Evolutionary conservation across 2,888 invertebrate genomes (phyloP), one percentile per base, ranked within the genome.

Genomic region (Fragum fragum): DNA sequence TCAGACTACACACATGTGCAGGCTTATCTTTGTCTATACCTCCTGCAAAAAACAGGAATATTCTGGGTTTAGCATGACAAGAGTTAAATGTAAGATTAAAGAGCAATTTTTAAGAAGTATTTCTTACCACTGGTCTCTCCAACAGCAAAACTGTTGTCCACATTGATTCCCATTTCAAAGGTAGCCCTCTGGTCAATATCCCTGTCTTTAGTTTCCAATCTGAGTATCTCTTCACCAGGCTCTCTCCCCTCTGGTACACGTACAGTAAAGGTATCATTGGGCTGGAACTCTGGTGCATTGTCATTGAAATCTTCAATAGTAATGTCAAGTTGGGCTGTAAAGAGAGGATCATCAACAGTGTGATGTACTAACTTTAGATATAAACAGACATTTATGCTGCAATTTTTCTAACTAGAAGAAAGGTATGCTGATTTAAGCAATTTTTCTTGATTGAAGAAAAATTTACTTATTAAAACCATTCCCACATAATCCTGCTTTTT

Each of bases 271-370:
- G 71, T 63, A 14, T 80, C 55, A 18, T 85, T 87, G 2, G 89
- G 90, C 26, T 28, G 26, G 70, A 93, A 93, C 21, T 72, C 69
- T 3, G 93, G 93, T n/a, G 86, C 61, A 76, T 93, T 91, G 81
- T 93, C 93, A 85, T 93, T 93, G 80, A 85, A 85, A 75, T 93
- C 93, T 21, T 72, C 18, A 14, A 93, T 69, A 1, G 87, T 89
- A 2, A 93, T 79, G 18, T 88, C 88, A 52, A 92, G 74, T 0
- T 88, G 90, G 18, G 88, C 92, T 92, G 87, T n/a, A 79, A 85
- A 39, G 28, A 53, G 53, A 42, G 21, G 14, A 59, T 59, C 16
- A 28, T 16, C 3, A 16, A 36, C 32, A 36, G 32, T 21, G 21
- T 52, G 6, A n/a, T 5, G 52, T n/a, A 52, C 21, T 7, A n/a